Conservation (phyloP, 2,113 vertebrate genomes). For the Phaethon lepturus region DNA sequence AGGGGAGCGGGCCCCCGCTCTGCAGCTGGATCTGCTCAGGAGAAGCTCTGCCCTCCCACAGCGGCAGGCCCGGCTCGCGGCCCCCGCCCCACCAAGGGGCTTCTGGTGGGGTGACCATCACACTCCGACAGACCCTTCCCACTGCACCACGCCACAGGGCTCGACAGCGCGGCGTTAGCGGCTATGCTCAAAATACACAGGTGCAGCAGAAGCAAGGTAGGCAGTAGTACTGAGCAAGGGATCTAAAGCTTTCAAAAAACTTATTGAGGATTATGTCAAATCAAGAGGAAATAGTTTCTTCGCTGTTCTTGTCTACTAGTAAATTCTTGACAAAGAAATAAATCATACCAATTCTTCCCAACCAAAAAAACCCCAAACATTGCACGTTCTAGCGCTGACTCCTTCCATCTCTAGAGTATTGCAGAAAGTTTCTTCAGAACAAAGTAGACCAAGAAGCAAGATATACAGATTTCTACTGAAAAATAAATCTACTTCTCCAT, state of each 20-base stretch:
- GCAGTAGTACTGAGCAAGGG: neutral
- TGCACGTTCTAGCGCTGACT: neutral
- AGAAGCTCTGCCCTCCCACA: neutral
- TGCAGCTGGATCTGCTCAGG: constrained; percentile 45
- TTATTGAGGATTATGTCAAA: constrained; percentile 55
- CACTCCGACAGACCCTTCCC: neutral
- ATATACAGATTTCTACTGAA: constrained; percentile 30
- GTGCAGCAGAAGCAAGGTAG: constrained; percentile 1
- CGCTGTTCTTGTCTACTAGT: neutral
- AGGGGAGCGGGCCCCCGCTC: neutral
- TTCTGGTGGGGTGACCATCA: neutral
- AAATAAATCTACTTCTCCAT: constrained; percentile 60
- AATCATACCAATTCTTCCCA: neutral
- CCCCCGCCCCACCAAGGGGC: neutral
- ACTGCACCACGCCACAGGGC: constrained; percentile 21
- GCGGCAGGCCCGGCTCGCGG: neutral
- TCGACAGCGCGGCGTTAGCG: neutral
- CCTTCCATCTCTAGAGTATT: constrained; percentile 10
- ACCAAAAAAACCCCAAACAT: neutral
- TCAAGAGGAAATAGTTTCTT: neutral
- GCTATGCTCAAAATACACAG: neutral
- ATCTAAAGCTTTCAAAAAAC: constrained; percentile 44
- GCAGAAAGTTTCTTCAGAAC: constrained; percentile 37
- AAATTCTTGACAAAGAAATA: constrained; percentile 49
- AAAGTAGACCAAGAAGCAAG: constrained; percentile 49